Evolutionary conservation across 2,113 vertebrate genomes (phyloP).

Genomic region (Microcebus tavaratra): DNA sequence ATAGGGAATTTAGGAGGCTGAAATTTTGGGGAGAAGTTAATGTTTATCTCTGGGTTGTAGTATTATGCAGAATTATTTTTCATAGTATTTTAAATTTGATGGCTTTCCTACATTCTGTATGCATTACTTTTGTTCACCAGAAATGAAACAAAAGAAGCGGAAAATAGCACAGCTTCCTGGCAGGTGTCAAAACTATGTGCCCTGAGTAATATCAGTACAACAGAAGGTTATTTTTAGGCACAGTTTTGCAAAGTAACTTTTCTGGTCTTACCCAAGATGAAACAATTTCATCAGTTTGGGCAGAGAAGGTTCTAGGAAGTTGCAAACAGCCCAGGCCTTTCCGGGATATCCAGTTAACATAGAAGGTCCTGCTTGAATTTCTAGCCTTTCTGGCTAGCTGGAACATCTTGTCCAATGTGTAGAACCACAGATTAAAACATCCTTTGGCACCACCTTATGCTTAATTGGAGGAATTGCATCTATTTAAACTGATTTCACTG

Average conservation of each 20-base stretch:
- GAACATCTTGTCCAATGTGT: background rate
- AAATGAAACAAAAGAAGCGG: background rate
- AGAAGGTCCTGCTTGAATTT: background rate
- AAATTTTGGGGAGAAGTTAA: background rate
- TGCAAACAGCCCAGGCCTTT: background rate
- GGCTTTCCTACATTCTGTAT: background rate
- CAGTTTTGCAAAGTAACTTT: background rate
- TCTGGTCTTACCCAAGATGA: background rate
- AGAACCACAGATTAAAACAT: background rate
- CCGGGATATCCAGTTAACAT: background rate
- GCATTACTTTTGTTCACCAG: background rate
- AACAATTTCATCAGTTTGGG: background rate
- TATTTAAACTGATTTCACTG: background rate
- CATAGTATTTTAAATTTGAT: background rate
- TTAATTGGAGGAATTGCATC: background rate
- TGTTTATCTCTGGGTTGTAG: background rate
- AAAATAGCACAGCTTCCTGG: background rate
- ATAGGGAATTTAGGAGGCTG: background rate
- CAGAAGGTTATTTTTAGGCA: background rate
- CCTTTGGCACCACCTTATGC: slow-evolving; percentile 64
- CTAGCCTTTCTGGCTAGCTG: background rate
- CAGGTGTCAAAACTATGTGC: background rate
- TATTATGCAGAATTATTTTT: background rate
- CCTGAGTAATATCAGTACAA: background rate
- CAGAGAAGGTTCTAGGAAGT: background rate